Evolutionary conservation across 2,797 vertebrate species (phyloP).

Genomic region (Trematocara caparti): DNA sequence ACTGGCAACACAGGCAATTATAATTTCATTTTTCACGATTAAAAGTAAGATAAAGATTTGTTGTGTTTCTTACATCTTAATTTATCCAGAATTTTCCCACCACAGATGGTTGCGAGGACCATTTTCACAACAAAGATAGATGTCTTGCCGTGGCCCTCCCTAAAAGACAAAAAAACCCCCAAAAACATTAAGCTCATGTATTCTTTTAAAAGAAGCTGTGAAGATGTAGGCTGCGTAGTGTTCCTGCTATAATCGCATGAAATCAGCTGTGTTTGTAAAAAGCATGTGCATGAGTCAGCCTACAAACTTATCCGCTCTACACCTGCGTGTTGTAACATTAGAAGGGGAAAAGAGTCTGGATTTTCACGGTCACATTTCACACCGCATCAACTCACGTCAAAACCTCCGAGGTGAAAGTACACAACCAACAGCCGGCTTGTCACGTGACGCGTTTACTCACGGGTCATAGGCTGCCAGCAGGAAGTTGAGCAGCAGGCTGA

Average conservation of each 20-base stretch:
- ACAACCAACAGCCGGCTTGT: not conserved
- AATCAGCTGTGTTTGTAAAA: not conserved
- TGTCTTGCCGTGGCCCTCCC: conserved; percentile 93
- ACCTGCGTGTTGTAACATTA: not conserved
- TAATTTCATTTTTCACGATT: conserved; percentile 29
- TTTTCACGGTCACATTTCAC: conserved; percentile 15
- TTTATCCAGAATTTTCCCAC: conserved; percentile 98
- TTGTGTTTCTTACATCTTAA: conserved; percentile 90
- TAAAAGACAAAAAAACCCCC: conserved; percentile 53
- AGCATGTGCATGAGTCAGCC: not conserved
- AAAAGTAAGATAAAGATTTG: conserved; percentile 17
- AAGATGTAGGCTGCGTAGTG: not conserved
- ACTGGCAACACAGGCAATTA: not conserved
- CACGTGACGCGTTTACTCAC: conserved; percentile 78
- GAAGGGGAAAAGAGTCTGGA: not conserved
- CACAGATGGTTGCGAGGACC: conserved; percentile 91
- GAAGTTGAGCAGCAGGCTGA: conserved; percentile 95
- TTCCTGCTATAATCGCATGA: not conserved
- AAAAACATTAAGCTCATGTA: not conserved
- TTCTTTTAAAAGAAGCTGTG: not conserved
- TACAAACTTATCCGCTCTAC: not conserved
- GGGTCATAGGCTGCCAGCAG: conserved; percentile 93
- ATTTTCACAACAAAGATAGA: conserved; percentile 94
- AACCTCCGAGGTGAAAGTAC: conserved; percentile 11
- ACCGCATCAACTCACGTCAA: conserved; percentile 17